Evolutionary conservation across 2,113 vertebrate genomes (phyloP).

Genomic region (Pelecanoides urinatrix): DNA sequence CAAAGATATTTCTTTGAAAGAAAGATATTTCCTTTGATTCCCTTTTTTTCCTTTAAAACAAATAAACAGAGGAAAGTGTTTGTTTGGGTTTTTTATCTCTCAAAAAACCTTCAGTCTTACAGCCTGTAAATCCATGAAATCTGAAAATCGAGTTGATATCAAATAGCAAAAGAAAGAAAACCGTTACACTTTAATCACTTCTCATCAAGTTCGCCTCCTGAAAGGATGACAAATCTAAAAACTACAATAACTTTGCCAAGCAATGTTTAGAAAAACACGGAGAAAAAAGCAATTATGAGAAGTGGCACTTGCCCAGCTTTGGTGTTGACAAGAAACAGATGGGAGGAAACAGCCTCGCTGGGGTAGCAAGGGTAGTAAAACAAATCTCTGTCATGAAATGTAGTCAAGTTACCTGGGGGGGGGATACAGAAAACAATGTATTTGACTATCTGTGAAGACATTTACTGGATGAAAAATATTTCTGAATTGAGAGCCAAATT

Average conservation of each 20-base stretch:
- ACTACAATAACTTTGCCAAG: not conserved
- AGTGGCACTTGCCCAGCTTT: constrained; percentile 40
- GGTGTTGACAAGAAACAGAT: constrained; percentile 34
- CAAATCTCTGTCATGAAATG: not conserved
- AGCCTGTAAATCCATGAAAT: not conserved
- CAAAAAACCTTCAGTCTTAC: not conserved
- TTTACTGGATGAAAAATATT: not conserved
- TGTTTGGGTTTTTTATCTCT: not conserved
- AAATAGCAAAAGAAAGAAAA: not conserved
- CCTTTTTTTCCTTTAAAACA: not conserved
- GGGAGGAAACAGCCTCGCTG: not conserved
- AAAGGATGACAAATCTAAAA: constrained; percentile 15
- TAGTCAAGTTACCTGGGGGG: not conserved
- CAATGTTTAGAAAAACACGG: not conserved
- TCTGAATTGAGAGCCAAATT: not conserved
- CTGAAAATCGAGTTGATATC: not conserved
- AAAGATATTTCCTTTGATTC: not conserved
- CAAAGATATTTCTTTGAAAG: not conserved
- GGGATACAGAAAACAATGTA: not conserved
- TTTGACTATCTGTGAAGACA: not conserved
- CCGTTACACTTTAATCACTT: not conserved
- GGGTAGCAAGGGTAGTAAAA: not conserved
- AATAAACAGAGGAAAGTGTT: not conserved
- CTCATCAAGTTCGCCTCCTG: not conserved
- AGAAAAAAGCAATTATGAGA: constrained; percentile 24